Evolutionary conservation across 2,888 invertebrate genomes (phyloP).

Genomic region (Drosophila formosana): DNA sequence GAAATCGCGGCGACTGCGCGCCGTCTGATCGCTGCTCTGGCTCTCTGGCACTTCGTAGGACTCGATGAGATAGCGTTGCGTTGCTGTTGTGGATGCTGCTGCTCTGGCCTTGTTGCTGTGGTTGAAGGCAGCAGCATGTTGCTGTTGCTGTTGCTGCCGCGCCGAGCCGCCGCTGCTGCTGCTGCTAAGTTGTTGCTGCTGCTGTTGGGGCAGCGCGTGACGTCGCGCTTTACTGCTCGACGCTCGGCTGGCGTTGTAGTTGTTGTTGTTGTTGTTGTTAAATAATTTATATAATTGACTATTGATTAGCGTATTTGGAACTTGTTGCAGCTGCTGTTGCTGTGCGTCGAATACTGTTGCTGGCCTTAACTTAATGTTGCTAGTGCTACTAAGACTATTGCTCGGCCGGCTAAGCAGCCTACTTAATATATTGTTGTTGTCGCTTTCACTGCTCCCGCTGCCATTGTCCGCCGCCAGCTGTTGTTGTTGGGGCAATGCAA

Average conservation of each 20-base stretch:
- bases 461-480: conserved; percentile 47
- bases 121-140: conserved; percentile 39
- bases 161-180: conserved; percentile 38
- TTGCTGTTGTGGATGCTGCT: conserved; percentile 29
- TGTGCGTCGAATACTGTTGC: conserved; percentile 79
- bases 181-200: conserved; percentile 26
- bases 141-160: conserved; percentile 29
- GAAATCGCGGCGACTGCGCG: conserved; percentile 83
- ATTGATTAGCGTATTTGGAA: conserved; percentile 84
- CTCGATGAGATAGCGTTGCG: conserved; percentile 72
- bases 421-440: conserved; percentile 75
- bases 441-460: conserved; percentile 67
- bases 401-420: conserved; percentile 73
- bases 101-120: conserved; percentile 27
- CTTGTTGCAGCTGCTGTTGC: conserved; percentile 73
- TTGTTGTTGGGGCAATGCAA: conserved; percentile 59
- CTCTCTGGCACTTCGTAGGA: conserved; percentile 80
- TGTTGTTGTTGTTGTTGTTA: conserved; percentile 60
- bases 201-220: conserved; percentile 54
- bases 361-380: conserved; percentile 77
- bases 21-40: conserved; percentile 64
- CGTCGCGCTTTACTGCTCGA: conserved; percentile 78
- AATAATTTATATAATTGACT: conserved; percentile 84
- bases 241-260: conserved; percentile 51
- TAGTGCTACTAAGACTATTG: conserved; percentile 70